Evolutionary conservation across 2,113 vertebrate species (phyloP).

Genomic region (Odontesthes bonariensis): DNA sequence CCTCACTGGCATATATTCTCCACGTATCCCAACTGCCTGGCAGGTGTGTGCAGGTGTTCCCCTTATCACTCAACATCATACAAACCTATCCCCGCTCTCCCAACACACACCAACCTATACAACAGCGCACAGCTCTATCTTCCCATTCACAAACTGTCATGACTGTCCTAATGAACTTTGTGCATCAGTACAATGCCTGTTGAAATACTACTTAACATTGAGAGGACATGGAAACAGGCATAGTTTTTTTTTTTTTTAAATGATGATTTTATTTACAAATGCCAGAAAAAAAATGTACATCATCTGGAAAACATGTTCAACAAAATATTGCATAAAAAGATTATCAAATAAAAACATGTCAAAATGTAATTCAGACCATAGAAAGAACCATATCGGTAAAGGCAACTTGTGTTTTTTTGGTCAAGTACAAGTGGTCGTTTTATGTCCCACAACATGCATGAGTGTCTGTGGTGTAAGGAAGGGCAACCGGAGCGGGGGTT

Average conservation of each 20-base stretch:
- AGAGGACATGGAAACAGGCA: neutral
- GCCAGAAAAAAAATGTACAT: conserved; percentile 45
- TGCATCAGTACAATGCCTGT: conserved; percentile 45
- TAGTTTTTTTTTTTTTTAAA: conserved; percentile 29
- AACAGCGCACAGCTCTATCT: conserved; percentile 40
- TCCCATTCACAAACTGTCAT: conserved; percentile 66
- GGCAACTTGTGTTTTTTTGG: conserved; percentile 50
- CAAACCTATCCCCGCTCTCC: conserved; percentile 49
- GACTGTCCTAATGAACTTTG: conserved; percentile 65
- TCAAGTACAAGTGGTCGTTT: conserved; percentile 56
- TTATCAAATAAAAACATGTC: conserved; percentile 6
- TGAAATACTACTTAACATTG: conserved; percentile 46
- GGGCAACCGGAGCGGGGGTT: conserved; percentile 17
- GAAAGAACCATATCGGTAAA: conserved; percentile 12
- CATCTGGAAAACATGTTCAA: conserved; percentile 16
- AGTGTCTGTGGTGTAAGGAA: conserved; percentile 12
- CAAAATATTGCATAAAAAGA: conserved; percentile 41
- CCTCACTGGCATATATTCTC: conserved; percentile 31
- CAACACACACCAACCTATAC: conserved; percentile 25
- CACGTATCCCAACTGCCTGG: conserved; percentile 57
- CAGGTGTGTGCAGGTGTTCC: conserved; percentile 84
- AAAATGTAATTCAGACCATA: conserved; percentile 1
- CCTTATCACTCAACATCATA: conserved; percentile 74
- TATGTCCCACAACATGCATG: conserved; percentile 19
- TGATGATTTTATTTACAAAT: conserved; percentile 78